Evolutionary conservation across 2,888 invertebrate genomes (phyloP).

Genomic region (Hemistola chrysoprasaria): DNA sequence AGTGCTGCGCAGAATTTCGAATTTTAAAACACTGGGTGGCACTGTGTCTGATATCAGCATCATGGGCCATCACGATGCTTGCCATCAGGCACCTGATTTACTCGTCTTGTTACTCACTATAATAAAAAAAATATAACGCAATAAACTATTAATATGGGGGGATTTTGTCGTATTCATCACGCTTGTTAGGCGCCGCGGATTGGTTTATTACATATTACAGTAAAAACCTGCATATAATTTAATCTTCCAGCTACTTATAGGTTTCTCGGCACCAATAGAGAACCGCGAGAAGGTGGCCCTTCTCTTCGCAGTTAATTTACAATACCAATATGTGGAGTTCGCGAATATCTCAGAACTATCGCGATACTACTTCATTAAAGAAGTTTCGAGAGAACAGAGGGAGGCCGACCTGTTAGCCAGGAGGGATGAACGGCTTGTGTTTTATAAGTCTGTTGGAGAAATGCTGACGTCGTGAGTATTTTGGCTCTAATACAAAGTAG

Average conservation of each 20-base stretch:
- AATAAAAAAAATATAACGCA: no score
- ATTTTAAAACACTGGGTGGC: no score
- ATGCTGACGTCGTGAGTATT: slow-evolving; percentile 57
- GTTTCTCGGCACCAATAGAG: slow-evolving; percentile 81
- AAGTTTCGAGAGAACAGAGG: slow-evolving; percentile 62
- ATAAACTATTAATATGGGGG: no score
- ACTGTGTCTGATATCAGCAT: no score
- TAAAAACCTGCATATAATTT: no score
- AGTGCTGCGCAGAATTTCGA: no score
- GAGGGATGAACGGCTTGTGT: slow-evolving; percentile 59
- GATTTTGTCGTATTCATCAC: no score
- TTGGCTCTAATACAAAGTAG: neutral
- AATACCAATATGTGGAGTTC: slow-evolving; percentile 84
- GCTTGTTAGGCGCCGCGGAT: no score
- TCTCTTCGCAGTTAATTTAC: slow-evolving; percentile 83
- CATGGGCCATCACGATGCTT: no score
- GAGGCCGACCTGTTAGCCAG: slow-evolving; percentile 50
- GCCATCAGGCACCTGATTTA: no score
- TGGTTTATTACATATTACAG: no score
- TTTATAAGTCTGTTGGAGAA: slow-evolving; percentile 59
- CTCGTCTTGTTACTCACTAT: no score
- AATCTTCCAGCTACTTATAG: slow-evolving; percentile 78
- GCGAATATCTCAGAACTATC: slow-evolving; percentile 75
- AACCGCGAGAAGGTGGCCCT: slow-evolving; percentile 77
- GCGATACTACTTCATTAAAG: slow-evolving; percentile 70